Base-by-base conservation (phyloP, 1,140 invertebrate genomes). In the Augochlora pura region DNA sequence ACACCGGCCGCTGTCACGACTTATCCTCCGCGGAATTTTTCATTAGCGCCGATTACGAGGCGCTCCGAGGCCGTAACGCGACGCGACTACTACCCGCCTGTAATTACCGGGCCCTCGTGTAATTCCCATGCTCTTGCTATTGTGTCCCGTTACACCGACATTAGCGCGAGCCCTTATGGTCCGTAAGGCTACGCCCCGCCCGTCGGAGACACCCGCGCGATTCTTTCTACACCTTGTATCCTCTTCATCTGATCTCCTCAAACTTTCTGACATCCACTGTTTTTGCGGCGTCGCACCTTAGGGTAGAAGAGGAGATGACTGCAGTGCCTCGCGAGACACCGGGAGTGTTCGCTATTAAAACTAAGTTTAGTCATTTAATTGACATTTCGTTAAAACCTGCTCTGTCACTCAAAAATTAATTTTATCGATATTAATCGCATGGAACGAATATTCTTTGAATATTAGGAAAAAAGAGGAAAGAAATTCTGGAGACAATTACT, bases 11-110 rank as follows among this genome's bases (percentile, higher is more conserved):
- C 27, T n/a, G 39, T 42, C 49, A n/a, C 63, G 32, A 57, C 63
- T 75, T 42, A 27, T 46, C 38, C 54, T 18, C n/a, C 4, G 2
- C 23, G 27, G 32, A 60, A 76, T 76, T 76, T 76, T 76, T 76
- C 73, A 68, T 76, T 76, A 67, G 73, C 23, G 6, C 25, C 6
- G 46, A 14, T 46, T 38, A 59, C 32, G 32, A 42, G 49, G 32
- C 23, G 12, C 16, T 23, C 21, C 25, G 46, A 10, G 42, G 18
- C 23, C 18, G 49, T 38, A 52, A 74, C 42, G 32, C 23, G 49
- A 65, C 62, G 10, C 62, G 23, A 46, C 60, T 75, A 38, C 18
- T 25, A 23, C 54, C 16, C 38, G 10, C 2, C 12, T 16, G 49
- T 27, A 59, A 67, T 67, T 67, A 67, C 63, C 3, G 46, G 21